These are phyloP conservation scores for Melitaea athalia DNA, from an alignment of 2,888 invertebrate species.

Conservation along the genomic window DNA sequence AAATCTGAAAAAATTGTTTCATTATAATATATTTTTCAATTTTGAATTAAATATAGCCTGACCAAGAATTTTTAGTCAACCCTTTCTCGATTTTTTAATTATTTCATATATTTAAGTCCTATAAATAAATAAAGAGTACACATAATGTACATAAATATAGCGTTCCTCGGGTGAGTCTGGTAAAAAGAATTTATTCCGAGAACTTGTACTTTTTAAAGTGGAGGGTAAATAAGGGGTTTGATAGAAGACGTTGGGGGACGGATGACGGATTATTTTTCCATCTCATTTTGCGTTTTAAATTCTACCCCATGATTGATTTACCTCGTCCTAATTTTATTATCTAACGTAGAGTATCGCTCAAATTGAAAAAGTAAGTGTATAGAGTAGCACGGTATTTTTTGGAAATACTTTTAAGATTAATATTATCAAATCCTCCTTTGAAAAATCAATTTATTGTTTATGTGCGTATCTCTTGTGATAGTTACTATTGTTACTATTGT, in stretches of 20 bases:
- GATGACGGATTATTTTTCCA: slow-evolving; percentile 27
- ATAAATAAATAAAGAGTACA: too few species aligned
- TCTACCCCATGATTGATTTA: slow-evolving; percentile 26
- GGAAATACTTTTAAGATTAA: neutral
- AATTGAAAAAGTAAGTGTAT: neutral
- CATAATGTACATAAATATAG: neutral
- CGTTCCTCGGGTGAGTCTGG: neutral
- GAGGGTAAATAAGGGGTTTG: slow-evolving; percentile 8
- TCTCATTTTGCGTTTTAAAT: slow-evolving; percentile 27
- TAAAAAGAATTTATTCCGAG: neutral
- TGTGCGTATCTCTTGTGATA: too few species aligned
- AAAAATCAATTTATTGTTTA: too few species aligned
- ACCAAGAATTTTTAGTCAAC: too few species aligned
- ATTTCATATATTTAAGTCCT: too few species aligned
- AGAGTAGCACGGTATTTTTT: neutral
- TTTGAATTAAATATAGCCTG: too few species aligned
- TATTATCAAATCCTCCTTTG: too few species aligned
- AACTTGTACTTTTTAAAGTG: slow-evolving; percentile 7
- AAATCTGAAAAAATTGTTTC: too few species aligned
- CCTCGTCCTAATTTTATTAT: slow-evolving; percentile 26
- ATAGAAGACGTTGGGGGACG: slow-evolving; percentile 24
- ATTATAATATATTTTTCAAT: too few species aligned
- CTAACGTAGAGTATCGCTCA: neutral
- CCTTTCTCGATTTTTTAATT: too few species aligned
- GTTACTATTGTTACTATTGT: too few species aligned